Evolutionary conservation across 2,888 invertebrate genomes (phyloP), one percentile per base, ranked within the genome.

Genomic region (Hypomecis punctinalis): DNA sequence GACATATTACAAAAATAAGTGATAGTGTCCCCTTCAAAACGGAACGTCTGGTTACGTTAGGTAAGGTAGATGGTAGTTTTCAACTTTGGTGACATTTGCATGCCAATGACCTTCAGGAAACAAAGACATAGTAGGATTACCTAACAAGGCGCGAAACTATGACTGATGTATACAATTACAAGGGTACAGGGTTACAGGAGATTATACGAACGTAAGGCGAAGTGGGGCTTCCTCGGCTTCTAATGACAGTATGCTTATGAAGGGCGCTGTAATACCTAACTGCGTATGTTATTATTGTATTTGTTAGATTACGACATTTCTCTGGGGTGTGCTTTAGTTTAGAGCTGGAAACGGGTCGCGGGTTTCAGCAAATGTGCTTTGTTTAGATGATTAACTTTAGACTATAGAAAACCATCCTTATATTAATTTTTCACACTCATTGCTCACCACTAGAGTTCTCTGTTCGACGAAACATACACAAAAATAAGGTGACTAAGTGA

Each of bases 141-240:
- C 10, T 46, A 62, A 63, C 61, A 59, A 53, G 42, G 49, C 57
- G 55, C 35, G 55, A 43, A 59, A 61, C 64, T 63, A 58, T 48
- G 61, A 60, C 63, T 62, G 66, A 58, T 58, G 48, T 68, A 71
- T 71, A 66, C 56, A 64, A 69, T 69, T 65, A 69, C 69, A 69
- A 66, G 68, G 66, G 67, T 64, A 66, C 61, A 71, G 73, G 71
- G 76, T 74, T 73, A 60, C 64, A 71, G 70, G 69, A 74, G 76
- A 81, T 79, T 78, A 80, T 70, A 71, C 64, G 43, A 48, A 52
- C 49, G 63, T 63, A 64, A 69, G 66, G 52, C 48, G 48, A 65
- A 68, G 68, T 61, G 61, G 61, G 80, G 80, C 75, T 82, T 81
- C 78, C 62, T 70, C 33, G 81, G 81, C 81, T 81, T 81, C 61